Percentiles rank a stretch among this genome's conserved stretches.
phyloP scores from a whole-genome alignment of 2,113 vertebrate genomes.

The Sarotherodon lohbergeri region DNA sequence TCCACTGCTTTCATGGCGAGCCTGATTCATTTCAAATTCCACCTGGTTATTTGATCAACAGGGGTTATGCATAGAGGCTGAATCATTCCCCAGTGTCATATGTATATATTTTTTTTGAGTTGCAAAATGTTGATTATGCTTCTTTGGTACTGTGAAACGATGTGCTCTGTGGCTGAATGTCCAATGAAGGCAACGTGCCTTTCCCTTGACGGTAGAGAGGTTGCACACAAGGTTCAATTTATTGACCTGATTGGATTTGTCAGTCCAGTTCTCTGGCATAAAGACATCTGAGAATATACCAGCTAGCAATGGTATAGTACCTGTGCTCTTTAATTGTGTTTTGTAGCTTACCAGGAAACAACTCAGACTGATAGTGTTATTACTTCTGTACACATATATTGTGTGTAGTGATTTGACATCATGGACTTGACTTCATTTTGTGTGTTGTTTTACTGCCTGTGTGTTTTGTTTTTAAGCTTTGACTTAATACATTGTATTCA shows the following conservation, averaged over 20 bases:
- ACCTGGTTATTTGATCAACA: not conserved
- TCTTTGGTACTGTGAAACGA: slow-evolving; percentile 31
- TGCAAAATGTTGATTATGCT: not conserved
- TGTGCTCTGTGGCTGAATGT: not conserved
- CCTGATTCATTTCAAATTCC: not conserved
- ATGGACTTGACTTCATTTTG: not conserved
- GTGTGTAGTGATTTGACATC: not conserved
- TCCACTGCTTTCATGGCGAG: not conserved
- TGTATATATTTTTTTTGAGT: not conserved
- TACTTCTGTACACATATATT: not conserved
- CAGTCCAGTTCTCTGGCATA: not conserved
- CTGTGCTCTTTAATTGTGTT: not conserved
- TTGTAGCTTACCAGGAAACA: slow-evolving; percentile 22
- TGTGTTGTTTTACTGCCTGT: not conserved
- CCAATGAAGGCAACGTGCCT: not conserved
- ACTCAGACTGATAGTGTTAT: not conserved
- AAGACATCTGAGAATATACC: not conserved
- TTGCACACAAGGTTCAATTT: slow-evolving; percentile 5
- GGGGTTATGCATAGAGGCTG: not conserved
- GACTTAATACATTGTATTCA: not conserved
- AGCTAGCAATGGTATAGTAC: not conserved
- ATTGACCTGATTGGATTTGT: not conserved
- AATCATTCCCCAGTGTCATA: slow-evolving; percentile 25
- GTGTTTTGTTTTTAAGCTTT: not conserved
- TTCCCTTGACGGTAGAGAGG: not conserved